Evolutionary conservation across 2,113 vertebrate genomes (phyloP), one percentile per base, ranked within the genome.

Genomic region (Anser cygnoides): DNA sequence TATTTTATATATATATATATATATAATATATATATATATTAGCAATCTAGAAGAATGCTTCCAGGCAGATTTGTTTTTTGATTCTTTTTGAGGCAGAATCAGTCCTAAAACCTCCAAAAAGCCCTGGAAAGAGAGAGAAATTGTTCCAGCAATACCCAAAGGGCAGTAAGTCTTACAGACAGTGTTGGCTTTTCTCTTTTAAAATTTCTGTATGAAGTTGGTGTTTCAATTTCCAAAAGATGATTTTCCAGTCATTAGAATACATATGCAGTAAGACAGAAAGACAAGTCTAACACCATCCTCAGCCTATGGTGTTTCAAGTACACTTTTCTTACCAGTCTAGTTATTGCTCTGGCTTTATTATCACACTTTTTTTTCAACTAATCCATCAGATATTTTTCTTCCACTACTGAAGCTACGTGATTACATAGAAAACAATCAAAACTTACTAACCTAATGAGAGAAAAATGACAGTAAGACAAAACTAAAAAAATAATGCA

Each of bases 361-460:
- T 75, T 65, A 67, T 65, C 7, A 9, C 7, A 29, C 6, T 75
- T 73, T 79, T 75, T 73, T 57, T 19, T 83, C 22, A 16, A 65
- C 35, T 39, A 70, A 8, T 23, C 22, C 17, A 68, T 65, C 2
- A 57, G 35, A 50, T 13, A 11, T 35, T 50, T 63, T 71, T 25
- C 5, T 41, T 55, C 6, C 10, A 7, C 20, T 65, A 6, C 61
- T n/a, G 44, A 86, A 77, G 14, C 22, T 39, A 39, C 0, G 0
- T 73, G 71, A 73, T 22, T 65, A 6, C 10, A n/a, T 11, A 58
- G 55, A 89, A 92, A 75, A 67, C n/a, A 82, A 55, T 46, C n/a
- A 90, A 49, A 29, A 43, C 33, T 44, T 76, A 29, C 10, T 49
- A 80, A 65, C 8, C 2, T 20, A 83, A 54, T 23, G 16, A 68